phyloP scores from a whole-genome alignment of 2,797 vertebrate genomes.

The Anabacerthia variegaticeps region DNA sequence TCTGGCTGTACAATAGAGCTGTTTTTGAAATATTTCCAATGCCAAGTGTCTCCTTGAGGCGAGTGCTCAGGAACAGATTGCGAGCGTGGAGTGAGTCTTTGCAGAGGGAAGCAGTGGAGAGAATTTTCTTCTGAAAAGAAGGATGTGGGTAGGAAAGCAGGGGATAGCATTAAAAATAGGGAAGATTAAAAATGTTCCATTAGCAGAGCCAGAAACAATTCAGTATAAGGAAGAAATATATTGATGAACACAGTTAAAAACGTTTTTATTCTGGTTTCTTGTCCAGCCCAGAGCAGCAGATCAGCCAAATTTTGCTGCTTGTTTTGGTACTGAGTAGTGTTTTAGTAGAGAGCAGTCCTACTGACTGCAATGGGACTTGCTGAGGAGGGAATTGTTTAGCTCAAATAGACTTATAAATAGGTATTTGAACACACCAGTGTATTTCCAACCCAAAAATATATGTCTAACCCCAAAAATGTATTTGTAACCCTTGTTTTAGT shows the following conservation, averaged over 20 bases:
- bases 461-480: neutral
- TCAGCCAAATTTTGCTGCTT: neutral
- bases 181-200: constrained; percentile 5
- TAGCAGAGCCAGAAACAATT: neutral
- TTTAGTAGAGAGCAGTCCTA: neutral
- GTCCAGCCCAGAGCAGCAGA: neutral
- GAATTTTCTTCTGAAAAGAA: constrained; percentile 24
- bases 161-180: constrained; percentile 33
- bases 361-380: neutral
- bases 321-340: neutral
- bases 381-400: neutral
- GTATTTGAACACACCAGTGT: neutral
- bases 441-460: neutral
- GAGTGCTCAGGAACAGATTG: constrained; percentile 33
- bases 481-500: neutral
- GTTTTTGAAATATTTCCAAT: neutral
- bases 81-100: neutral
- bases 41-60: constrained; percentile 14
- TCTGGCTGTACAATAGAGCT: neutral
- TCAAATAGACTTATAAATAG: neutral
- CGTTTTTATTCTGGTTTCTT: neutral
- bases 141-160: constrained; percentile 19
- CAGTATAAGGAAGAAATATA: neutral
- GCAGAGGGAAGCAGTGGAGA: neutral
- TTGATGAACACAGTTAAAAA: neutral